Evolutionary conservation across 2,113 vertebrate genomes (phyloP), one percentile per base, ranked within the genome.

Genomic region (Rhinoptilus africanus): DNA sequence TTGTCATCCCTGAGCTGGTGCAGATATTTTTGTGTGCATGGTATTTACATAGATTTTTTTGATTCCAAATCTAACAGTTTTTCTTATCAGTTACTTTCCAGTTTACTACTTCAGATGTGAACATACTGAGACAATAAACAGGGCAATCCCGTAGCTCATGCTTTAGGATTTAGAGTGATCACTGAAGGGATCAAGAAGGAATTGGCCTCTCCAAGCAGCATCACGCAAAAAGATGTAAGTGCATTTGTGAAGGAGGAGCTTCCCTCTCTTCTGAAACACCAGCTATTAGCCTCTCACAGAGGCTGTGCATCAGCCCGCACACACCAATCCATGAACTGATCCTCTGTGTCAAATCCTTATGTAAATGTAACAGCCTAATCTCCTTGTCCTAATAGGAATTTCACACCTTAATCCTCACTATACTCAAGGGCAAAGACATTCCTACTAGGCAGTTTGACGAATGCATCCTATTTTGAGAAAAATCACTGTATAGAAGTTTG

Each of bases 331-430:
- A 41, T 72, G 81, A 78, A 50, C 89, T 54, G 94, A 92, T 90
- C 68, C 78, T 78, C 67, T 86, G 30, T 81, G 78, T 76, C 91
- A 95, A 92, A 97, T 93, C 91, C 84, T 39, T 78, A 95, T 90
- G 95, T 66, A 96, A 95, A 96, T 97, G 71, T 68, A 90, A 6
- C 43, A 78, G 69, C 64, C 68, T 95, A 93, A 96, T 96, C 92
- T 90, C 85, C 79, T 83, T n/a, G 64, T 66, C 72, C 66, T 93
- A 89, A 93, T 30, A 93, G 73, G 88, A 96, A 96, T 97, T 96
- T 97, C 94, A 96, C 92, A 94, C 93, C 93, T 94, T 85, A 93
- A 87, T 97, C 73, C 89, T 85, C 6, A 0, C 83, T 78, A 4
- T 68, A 81, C 75, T 84, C 45, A 23, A 77, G 80, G 76, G 78